A percentile compares a stretch with the other conserved stretches of the same genome.
phyloP scores from a whole-genome alignment of 2,113 vertebrate species.

The Mandrillus leucophaeus region DNA sequence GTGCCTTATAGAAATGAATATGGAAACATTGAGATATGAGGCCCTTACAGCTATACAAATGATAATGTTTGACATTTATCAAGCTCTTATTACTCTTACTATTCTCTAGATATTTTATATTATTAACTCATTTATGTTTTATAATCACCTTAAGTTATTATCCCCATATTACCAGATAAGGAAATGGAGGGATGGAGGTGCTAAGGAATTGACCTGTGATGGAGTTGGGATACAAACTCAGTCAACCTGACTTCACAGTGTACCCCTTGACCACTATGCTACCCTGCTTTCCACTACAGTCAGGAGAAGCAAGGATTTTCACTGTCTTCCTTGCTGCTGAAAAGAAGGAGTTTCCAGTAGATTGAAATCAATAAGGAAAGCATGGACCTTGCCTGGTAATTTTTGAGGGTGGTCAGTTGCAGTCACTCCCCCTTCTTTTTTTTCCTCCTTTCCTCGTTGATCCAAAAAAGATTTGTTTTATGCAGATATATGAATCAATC shows the following conservation, averaged over 20 bases:
- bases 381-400: not conserved
- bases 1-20: not conserved
- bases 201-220: not conserved
- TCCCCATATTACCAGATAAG: not conserved
- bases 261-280: not conserved
- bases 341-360: not conserved
- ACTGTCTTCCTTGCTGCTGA: not conserved
- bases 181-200: not conserved
- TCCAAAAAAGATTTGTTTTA: not conserved
- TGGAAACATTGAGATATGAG: not conserved
- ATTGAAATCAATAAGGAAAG: not conserved
- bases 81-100: not conserved
- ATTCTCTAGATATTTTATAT: not conserved
- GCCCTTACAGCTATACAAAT: not conserved
- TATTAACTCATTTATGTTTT: not conserved
- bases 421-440: not conserved
- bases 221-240: not conserved
- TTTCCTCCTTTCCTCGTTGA: not conserved
- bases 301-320: not conserved
- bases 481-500: not conserved
- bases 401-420: not conserved
- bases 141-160: not conserved
- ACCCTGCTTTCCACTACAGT: not conserved
- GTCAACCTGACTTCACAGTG: not conserved
- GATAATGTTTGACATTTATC: not conserved